Percentiles rank a stretch among this genome's conserved stretches.
phyloP scores from a whole-genome alignment of 2,888 invertebrate species.

The Cetonia aurata region DNA sequence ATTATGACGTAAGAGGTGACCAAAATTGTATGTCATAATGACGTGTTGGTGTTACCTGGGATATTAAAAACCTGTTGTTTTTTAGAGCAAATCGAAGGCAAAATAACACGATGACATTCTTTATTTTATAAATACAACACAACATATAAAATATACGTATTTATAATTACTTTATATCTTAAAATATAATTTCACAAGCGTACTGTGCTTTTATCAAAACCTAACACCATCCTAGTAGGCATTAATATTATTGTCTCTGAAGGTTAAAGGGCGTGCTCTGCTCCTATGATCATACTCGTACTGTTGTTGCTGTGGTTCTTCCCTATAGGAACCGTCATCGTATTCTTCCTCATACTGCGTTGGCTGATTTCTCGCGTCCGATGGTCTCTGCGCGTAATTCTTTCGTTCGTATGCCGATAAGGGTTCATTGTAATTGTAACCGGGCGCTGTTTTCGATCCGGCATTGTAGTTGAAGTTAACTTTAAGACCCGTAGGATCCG shows the following conservation, averaged over 20 bases:
- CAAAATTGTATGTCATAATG: no score
- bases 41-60: no score
- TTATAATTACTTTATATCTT: no score
- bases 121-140: no score
- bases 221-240: conserved; percentile 30
- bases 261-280: conserved; percentile 33
- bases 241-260: conserved; percentile 36
- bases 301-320: conserved; percentile 30
- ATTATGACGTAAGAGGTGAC: no score
- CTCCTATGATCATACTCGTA: conserved; percentile 28
- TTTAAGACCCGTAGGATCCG: conserved; percentile 65
- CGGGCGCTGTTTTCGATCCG: conserved; percentile 60
- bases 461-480: conserved; percentile 66
- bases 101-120: no score
- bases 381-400: conserved; percentile 10
- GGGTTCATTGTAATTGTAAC: conserved; percentile 54
- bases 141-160: no score
- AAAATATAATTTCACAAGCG: not conserved
- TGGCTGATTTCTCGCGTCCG: not conserved
- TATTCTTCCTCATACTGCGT: conserved; percentile 21
- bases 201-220: not conserved
- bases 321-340: conserved; percentile 30
- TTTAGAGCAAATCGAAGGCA: no score
- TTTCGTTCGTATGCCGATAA: conserved; percentile 41
- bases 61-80: no score